These are phyloP conservation scores for Micoletzkya japonica DNA, from an alignment of 2,888 invertebrate species.

Conservation along the genomic window DNA sequence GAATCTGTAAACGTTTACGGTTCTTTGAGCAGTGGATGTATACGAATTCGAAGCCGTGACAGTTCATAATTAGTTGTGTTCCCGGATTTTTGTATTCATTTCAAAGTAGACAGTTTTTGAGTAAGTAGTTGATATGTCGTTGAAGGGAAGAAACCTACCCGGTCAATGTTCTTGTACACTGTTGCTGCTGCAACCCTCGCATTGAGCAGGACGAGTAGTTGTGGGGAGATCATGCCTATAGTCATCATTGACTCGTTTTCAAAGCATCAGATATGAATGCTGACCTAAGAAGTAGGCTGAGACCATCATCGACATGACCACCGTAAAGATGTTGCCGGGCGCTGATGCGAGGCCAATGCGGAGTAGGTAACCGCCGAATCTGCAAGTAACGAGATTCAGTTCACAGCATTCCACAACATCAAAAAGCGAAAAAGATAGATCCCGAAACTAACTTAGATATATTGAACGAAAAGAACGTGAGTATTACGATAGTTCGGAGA, in stretches of 20 bases:
- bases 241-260: not conserved
- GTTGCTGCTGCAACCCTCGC: conserved; percentile 56
- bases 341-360: conserved; percentile 42
- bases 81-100: too few relatives aligned
- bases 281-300: conserved; percentile 21
- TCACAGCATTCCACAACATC: too few relatives aligned
- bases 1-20: not conserved
- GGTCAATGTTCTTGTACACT: conserved; percentile 54
- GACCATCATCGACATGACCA: conserved; percentile 50
- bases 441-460: too few relatives aligned
- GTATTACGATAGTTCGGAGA: too few relatives aligned
- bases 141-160: conserved; percentile 30
- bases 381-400: too few relatives aligned
- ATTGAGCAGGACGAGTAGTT: conserved; percentile 55
- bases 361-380: conserved; percentile 50
- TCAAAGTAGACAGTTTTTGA: too few relatives aligned
- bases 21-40: too few relatives aligned
- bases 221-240: conserved; percentile 52
- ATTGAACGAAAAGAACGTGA: too few relatives aligned
- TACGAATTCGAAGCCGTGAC: too few relatives aligned
- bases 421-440: too few relatives aligned
- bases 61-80: too few relatives aligned
- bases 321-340: conserved; percentile 54
- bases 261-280: not conserved
- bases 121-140: too few relatives aligned